Percentiles rank a stretch among this genome's conserved stretches.
These are phyloP conservation scores for Hemichromis elongatus DNA, from an alignment of 2,113 vertebrate species.

Conservation along the genomic window DNA sequence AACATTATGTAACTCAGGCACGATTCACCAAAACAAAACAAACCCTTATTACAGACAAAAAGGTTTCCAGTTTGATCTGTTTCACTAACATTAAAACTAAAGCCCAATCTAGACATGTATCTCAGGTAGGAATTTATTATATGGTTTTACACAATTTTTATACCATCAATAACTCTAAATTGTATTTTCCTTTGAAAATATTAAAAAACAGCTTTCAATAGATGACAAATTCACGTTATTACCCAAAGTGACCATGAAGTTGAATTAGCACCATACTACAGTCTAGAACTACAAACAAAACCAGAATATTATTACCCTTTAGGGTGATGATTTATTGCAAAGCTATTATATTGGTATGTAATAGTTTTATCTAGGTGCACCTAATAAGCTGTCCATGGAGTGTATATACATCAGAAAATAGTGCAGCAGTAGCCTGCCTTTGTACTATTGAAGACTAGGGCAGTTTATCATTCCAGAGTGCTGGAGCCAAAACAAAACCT, in stretches of 20 bases:
- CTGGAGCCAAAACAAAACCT: not conserved
- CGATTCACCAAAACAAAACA: slow-evolving; percentile 43
- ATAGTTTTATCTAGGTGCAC: not conserved
- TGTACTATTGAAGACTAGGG: not conserved
- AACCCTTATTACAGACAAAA: slow-evolving; percentile 30
- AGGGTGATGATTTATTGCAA: not conserved
- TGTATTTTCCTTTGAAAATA: not conserved
- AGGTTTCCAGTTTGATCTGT: not conserved
- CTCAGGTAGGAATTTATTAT: not conserved
- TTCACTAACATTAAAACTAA: not conserved
- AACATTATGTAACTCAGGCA: slow-evolving; percentile 51
- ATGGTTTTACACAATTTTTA: not conserved
- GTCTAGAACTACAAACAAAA: not conserved
- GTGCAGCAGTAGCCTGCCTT: not conserved
- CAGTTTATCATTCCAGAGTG: not conserved
- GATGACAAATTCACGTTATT: not conserved
- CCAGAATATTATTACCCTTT: not conserved
- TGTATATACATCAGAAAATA: not conserved
- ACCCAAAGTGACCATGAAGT: not conserved
- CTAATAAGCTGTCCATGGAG: not conserved
- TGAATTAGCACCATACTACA: not conserved
- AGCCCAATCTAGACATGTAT: not conserved
- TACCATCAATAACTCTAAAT: not conserved
- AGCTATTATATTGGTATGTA: not conserved
- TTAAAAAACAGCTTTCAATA: not conserved